Percentiles rank a stretch among this genome's conserved stretches.
Conservation (phyloP, 2,113 vertebrate species). For the Pteronura brasiliensis region DNA sequence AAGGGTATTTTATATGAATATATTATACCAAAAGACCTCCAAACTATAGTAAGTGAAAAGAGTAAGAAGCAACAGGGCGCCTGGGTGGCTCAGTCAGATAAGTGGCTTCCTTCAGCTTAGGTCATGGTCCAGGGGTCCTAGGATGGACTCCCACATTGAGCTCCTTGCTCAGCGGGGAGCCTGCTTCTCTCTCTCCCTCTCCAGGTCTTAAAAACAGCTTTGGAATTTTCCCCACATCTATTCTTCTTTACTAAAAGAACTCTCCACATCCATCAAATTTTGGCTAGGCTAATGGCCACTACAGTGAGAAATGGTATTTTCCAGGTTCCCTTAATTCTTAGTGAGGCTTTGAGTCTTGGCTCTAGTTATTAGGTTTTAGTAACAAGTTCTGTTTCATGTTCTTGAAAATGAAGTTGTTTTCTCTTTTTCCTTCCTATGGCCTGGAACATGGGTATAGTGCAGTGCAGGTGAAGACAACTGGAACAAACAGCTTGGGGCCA, state of each 20-base stretch:
- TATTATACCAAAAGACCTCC: neutral
- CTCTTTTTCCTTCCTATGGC: neutral
- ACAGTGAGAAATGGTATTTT: neutral
- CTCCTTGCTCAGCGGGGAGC: no score
- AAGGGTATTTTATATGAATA: neutral
- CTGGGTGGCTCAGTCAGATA: no score
- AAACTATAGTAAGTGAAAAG: neutral
- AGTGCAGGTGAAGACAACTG: neutral
- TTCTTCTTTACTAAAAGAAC: neutral
- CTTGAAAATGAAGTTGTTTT: neutral
- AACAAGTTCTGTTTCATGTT: neutral
- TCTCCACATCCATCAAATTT: neutral
- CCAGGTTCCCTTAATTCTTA: neutral
- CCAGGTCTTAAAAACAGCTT: neutral
- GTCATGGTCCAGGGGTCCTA: no score
- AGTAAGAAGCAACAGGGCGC: neutral
- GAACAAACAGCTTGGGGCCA: neutral
- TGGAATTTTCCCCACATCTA: neutral
- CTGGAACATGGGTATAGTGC: neutral
- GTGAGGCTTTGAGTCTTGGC: neutral
- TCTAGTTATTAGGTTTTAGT: neutral
- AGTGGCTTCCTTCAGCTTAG: no score
- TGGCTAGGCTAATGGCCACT: neutral
- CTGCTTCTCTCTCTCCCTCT: no score
- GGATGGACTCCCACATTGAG: no score